A percentile compares a stretch with the other conserved stretches of the same genome.
These are phyloP conservation scores for Phlogophora meticulosa DNA, from an alignment of 2,888 invertebrate species.

Conservation along the genomic window DNA sequence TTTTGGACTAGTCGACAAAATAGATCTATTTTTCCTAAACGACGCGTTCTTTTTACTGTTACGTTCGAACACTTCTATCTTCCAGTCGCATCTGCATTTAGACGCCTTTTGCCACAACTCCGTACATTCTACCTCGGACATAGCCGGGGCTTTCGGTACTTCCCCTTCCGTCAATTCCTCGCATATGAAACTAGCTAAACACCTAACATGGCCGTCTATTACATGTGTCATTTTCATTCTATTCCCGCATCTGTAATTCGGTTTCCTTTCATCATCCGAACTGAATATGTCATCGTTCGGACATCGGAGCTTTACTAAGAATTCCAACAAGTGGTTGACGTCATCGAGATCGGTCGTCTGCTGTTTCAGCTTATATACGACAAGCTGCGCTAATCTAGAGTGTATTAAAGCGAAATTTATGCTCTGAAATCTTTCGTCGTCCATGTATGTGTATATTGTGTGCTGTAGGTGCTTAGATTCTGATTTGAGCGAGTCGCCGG, in stretches of 20 bases:
- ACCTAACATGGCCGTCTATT: conserved; percentile 83
- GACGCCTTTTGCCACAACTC: conserved; percentile 91
- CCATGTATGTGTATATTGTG: conserved; percentile 93
- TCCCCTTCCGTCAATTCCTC: conserved; percentile 83
- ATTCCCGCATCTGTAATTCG: conserved; percentile 77
- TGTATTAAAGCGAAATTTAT: conserved; percentile 93
- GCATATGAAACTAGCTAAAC: conserved; percentile 85
- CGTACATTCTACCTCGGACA: conserved; percentile 91
- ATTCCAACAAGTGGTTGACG: conserved; percentile 81
- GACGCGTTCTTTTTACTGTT: conserved; percentile 89
- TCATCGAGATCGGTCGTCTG: conserved; percentile 85
- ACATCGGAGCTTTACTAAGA: conserved; percentile 83
- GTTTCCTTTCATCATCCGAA: conserved; percentile 90
- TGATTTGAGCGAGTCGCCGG: conserved; percentile 91
- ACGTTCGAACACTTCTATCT: conserved; percentile 87
- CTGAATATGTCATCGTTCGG: conserved; percentile 90
- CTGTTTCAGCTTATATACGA: conserved; percentile 91
- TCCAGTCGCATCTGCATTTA: conserved; percentile 93
- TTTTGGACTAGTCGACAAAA: conserved; percentile 86
- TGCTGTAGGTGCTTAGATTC: conserved; percentile 93
- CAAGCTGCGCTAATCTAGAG: conserved; percentile 92
- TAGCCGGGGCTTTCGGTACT: conserved; percentile 84
- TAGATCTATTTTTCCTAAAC: conserved; percentile 89
- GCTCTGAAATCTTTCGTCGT: conserved; percentile 92
- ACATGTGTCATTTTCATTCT: conserved; percentile 79